Percentiles rank a stretch among this genome's conserved stretches.
These are phyloP conservation scores for Tragelaphus imberbis DNA, from an alignment of 2,113 vertebrate genomes.

Conservation along the genomic window DNA sequence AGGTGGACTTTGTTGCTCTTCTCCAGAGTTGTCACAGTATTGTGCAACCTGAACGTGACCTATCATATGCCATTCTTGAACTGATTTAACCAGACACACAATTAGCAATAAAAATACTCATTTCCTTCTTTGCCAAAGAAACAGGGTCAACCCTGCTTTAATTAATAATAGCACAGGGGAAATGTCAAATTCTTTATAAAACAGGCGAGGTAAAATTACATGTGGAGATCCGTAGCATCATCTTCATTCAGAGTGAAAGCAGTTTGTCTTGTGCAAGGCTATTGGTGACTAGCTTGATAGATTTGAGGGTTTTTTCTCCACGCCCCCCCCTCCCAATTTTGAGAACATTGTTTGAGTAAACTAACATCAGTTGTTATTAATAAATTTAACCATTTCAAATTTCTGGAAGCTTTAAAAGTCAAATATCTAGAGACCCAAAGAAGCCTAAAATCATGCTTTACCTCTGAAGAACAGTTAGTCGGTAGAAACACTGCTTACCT, in stretches of 20 bases:
- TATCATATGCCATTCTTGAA: neutral
- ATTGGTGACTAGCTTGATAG: neutral
- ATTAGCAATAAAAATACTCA: constrained; percentile 30
- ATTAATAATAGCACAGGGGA: constrained; percentile 50
- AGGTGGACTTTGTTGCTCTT: neutral
- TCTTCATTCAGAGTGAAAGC: neutral
- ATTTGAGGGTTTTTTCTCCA: neutral
- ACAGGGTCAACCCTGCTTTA: neutral
- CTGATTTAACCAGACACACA: constrained; percentile 26
- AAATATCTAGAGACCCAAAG: neutral
- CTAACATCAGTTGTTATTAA: neutral
- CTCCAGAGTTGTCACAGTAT: neutral
- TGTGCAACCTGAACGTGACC: neutral
- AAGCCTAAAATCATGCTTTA: constrained; percentile 16
- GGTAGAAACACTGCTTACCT: neutral
- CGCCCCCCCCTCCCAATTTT: neutral
- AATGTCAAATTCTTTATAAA: constrained; percentile 46
- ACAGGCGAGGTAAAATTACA: constrained; percentile 20
- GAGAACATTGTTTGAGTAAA: constrained; percentile 20
- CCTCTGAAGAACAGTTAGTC: neutral
- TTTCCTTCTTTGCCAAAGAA: constrained; percentile 47
- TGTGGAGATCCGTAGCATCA: neutral
- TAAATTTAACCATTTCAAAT: constrained; percentile 28
- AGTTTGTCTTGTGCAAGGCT: neutral
- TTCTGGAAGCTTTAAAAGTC: neutral